phyloP scores from a whole-genome alignment of 2,888 invertebrate genomes.

The Xestia xanthographa region DNA sequence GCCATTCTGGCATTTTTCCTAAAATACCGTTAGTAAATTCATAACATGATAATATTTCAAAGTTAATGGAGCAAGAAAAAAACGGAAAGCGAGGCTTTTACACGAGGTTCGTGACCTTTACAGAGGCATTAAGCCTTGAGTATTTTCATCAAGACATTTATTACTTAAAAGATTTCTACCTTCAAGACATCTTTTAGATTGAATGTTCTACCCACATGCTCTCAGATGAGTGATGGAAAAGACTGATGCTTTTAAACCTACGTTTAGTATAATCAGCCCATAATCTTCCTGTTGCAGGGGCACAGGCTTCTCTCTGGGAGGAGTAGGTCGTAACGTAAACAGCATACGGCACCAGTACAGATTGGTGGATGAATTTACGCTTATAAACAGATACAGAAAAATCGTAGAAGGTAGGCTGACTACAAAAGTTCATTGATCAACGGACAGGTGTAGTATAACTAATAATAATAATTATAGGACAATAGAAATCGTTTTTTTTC shows the following conservation, averaged over 20 bases:
- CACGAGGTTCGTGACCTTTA: constrained; percentile 40
- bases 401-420: not conserved
- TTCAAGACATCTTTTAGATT: constrained; percentile 24
- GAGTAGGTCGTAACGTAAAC: not conserved
- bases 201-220: constrained; percentile 1
- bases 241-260: not conserved
- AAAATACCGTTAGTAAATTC: constrained; percentile 43
- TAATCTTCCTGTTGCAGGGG: not conserved
- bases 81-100: constrained; percentile 41
- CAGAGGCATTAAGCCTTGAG: constrained; percentile 35
- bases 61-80: constrained; percentile 52
- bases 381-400: constrained; percentile 5
- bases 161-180: constrained; percentile 13
- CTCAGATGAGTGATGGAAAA: constrained; percentile 13
- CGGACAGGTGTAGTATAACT: not conserved
- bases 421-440: constrained; percentile 2
- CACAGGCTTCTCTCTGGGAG: not conserved
- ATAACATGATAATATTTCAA: constrained; percentile 49
- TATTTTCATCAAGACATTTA: constrained; percentile 37
- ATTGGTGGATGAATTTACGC: not conserved
- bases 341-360: not conserved
- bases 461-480: not conserved
- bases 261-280: not conserved
- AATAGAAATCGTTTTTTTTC: too few species aligned
- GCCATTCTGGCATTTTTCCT: constrained; percentile 7